A percentile compares a stretch with the other conserved stretches of the same genome.
Conservation (phyloP, 2,888 invertebrate species). For the Sturmia bella region DNA sequence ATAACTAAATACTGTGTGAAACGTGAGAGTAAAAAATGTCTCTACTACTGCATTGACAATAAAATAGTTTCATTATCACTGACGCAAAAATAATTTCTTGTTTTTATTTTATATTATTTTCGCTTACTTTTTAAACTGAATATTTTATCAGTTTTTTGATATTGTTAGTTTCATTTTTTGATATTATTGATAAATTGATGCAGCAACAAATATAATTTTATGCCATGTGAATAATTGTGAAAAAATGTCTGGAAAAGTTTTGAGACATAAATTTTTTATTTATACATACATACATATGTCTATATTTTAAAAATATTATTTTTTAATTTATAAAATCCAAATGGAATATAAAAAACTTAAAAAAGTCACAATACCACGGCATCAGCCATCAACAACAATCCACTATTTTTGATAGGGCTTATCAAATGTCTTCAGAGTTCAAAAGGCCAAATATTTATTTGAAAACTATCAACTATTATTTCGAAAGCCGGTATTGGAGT, state of each 20-base stretch:
- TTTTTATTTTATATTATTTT: neutral
- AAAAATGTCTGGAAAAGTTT: no score
- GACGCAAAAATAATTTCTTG: constrained; percentile 24
- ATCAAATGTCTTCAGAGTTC: no score
- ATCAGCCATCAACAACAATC: no score
- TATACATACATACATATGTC: no score
- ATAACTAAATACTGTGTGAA: constrained; percentile 33
- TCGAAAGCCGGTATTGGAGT: no score
- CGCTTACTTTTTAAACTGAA: neutral
- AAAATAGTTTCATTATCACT: constrained; percentile 46
- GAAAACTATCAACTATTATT: no score
- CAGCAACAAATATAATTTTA: neutral
- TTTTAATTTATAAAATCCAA: no score
- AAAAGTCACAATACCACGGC: no score
- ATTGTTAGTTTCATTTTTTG: neutral
- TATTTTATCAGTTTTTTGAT: constrained; percentile 29
- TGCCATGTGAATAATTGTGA: neutral
- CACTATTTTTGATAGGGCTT: no score
- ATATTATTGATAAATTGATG: constrained; percentile 29
- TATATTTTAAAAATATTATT: no score
- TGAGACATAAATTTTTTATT: neutral
- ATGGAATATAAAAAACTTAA: no score
- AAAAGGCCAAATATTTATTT: no score
- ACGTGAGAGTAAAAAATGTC: constrained; percentile 3
- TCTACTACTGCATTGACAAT: constrained; percentile 37